phyloP scores from a whole-genome alignment of 2,797 vertebrate genomes.

The Dicrostonyx torquatus region DNA sequence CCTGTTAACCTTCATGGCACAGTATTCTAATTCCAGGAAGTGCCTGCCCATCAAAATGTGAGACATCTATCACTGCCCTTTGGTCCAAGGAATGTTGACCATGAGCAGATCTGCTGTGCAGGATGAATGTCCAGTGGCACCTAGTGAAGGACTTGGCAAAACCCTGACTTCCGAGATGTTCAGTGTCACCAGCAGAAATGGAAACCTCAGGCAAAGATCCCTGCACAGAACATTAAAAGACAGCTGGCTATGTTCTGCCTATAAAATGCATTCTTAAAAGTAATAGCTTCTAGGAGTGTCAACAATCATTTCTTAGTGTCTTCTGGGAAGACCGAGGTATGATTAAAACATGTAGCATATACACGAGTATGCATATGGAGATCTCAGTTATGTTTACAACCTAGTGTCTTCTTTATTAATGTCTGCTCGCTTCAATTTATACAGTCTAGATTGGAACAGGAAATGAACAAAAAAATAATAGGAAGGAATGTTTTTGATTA shows the following conservation, averaged over 20 bases:
- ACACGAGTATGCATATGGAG: not conserved
- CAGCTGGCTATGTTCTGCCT: conserved; percentile 7
- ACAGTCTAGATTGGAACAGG: not conserved
- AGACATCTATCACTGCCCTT: not conserved
- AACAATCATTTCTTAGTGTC: conserved; percentile 10
- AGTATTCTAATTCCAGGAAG: not conserved
- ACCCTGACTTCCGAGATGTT: conserved; percentile 64
- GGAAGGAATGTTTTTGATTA: not conserved
- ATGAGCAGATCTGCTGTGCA: not conserved
- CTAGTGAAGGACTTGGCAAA: conserved; percentile 33
- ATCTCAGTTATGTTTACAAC: not conserved
- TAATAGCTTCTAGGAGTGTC: not conserved
- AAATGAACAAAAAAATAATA: conserved; percentile 5
- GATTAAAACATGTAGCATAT: not conserved
- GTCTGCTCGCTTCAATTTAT: conserved; percentile 7
- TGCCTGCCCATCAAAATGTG: not conserved
- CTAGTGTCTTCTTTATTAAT: not conserved
- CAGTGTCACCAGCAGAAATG: conserved; percentile 27
- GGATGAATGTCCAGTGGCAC: not conserved
- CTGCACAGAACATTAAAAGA: conserved; percentile 14
- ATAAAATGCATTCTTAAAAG: conserved; percentile 18
- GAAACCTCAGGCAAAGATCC: conserved; percentile 53
- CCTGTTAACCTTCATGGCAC: not conserved
- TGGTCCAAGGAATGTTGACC: not conserved
- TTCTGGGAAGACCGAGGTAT: not conserved